Percentiles rank a stretch among this genome's conserved stretches.
Conservation (phyloP, 2,113 vertebrate species). For the Alethe diademata region DNA sequence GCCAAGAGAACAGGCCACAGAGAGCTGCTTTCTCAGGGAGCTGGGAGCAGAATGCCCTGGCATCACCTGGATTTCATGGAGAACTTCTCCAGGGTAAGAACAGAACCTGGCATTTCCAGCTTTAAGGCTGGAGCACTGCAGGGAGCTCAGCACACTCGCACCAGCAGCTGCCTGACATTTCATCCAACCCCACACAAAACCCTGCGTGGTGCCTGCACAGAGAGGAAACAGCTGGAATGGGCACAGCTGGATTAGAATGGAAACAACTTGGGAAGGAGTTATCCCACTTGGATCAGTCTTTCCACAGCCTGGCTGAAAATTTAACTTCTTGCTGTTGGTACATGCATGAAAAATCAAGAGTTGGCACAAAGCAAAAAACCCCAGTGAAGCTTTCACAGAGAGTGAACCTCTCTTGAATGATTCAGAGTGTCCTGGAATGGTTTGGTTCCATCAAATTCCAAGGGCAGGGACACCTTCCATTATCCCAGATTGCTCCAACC, state of each 20-base stretch:
- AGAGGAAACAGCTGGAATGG: neutral
- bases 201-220: neutral
- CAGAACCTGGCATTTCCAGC: neutral
- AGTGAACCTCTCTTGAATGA: neutral
- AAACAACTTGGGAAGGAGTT: neutral
- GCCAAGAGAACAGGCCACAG: neutral
- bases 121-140: neutral
- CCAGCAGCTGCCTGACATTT: neutral
- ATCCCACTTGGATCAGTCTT: neutral
- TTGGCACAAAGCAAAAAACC: neutral
- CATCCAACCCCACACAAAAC: neutral
- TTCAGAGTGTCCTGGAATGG: neutral
- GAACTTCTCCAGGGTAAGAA: neutral
- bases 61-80: neutral
- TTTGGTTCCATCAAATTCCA: neutral
- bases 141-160: neutral
- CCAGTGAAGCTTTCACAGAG: rapidly evolving
- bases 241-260: neutral
- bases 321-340: neutral
- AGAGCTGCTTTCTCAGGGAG: neutral
- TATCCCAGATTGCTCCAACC: neutral
- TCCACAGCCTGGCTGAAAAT: neutral
- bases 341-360: rapidly evolving
- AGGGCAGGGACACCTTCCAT: neutral
- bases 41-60: neutral